Percentiles rank a stretch among this genome's conserved stretches.
phyloP scores from a whole-genome alignment of 1,140 invertebrate genomes.

The Habropoda laboriosa region DNA sequence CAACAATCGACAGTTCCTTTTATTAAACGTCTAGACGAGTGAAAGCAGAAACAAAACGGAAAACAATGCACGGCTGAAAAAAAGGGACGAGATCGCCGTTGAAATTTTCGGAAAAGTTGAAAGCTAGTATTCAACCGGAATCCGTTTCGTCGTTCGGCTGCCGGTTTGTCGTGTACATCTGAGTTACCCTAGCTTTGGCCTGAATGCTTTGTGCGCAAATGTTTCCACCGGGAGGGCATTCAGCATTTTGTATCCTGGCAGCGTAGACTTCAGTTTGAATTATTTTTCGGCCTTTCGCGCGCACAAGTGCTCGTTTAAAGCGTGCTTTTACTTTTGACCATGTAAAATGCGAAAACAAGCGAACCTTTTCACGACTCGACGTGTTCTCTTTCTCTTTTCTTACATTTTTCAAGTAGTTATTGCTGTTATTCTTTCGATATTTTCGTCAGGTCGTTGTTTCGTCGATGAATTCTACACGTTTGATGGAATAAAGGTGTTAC shows the following conservation, averaged over 20 bases:
- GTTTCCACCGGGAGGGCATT: constrained; percentile 26
- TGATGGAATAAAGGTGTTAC: too few relatives aligned
- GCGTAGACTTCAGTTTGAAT: constrained; percentile 32
- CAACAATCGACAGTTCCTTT: not conserved
- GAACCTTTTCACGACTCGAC: not conserved
- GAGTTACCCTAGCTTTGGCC: not conserved
- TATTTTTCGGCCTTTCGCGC: constrained; percentile 39
- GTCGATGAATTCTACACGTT: not conserved
- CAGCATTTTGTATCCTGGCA: constrained; percentile 13
- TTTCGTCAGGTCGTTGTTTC: not conserved
- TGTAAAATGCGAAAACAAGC: constrained; percentile 7
- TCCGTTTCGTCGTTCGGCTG: constrained; percentile 10
- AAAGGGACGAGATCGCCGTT: not conserved
- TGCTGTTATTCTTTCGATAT: not conserved
- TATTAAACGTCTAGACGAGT: constrained; percentile 4
- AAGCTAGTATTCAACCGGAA: constrained; percentile 12
- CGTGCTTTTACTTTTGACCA: constrained; percentile 15
- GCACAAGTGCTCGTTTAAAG: constrained; percentile 13
- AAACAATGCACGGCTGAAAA: constrained; percentile 1
- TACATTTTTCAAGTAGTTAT: not conserved
- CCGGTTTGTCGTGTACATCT: constrained; percentile 6
- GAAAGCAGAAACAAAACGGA: not conserved
- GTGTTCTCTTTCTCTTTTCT: not conserved
- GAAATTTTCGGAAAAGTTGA: constrained; percentile 7
- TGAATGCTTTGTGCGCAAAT: constrained; percentile 10